Conservation (phyloP, 2,888 invertebrate species). For the Fragum whitleyi region DNA sequence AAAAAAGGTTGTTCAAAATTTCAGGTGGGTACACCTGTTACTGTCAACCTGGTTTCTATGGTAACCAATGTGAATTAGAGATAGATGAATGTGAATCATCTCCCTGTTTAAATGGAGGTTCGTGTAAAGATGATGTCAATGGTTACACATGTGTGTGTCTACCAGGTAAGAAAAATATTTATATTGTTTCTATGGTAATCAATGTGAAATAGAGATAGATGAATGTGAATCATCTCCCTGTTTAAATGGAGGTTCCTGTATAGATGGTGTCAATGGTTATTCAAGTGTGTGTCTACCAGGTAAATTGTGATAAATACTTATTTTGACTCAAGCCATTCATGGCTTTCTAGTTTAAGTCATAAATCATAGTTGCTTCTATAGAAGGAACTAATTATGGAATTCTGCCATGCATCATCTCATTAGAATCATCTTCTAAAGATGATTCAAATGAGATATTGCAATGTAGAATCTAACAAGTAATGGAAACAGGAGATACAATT, state of each 20-base stretch:
- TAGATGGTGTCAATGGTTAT: slow-evolving; percentile 86
- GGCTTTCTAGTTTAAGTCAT: no score
- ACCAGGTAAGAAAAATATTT: slow-evolving; percentile 84
- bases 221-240: slow-evolving; percentile 97
- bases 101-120: slow-evolving; percentile 96
- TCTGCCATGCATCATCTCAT: no score
- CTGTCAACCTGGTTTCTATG: slow-evolving; percentile 75
- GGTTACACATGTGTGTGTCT: slow-evolving; percentile 92
- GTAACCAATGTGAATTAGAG: slow-evolving; percentile 90
- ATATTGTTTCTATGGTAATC: slow-evolving; percentile 70
- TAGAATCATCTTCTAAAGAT: no score
- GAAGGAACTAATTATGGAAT: no score
- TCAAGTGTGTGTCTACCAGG: slow-evolving; percentile 91
- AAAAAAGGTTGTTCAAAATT: slow-evolving; percentile 9
- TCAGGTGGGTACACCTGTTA: slow-evolving; percentile 88
- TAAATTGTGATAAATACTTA: slow-evolving; percentile 37
- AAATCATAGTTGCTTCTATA: no score
- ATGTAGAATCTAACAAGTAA: no score
- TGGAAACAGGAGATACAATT: no score
- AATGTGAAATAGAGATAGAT: slow-evolving; percentile 94
- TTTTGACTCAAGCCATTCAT: no score
- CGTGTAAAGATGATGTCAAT: slow-evolving; percentile 87
- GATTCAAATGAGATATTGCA: no score
- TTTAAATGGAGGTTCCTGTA: slow-evolving; percentile 94
- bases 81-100: slow-evolving; percentile 97